phyloP scores from a whole-genome alignment of 2,888 invertebrate species.

The Monoplex corrugatus region DNA sequence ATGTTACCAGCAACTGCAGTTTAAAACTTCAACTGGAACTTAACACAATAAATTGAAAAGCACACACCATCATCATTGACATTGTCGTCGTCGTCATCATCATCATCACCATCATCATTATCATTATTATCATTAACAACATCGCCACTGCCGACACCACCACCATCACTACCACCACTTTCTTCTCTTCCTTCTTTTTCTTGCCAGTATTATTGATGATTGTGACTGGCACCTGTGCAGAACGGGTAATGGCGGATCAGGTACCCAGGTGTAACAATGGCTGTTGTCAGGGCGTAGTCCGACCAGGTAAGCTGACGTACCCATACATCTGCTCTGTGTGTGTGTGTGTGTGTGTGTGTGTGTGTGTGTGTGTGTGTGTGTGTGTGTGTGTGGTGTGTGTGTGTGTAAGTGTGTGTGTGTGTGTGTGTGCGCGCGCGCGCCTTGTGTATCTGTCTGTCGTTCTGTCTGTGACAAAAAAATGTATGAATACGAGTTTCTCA shows the following conservation, averaged over 20 bases:
- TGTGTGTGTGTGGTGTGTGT: neutral
- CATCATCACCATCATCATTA: conserved; percentile 47
- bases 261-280: neutral
- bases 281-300: neutral
- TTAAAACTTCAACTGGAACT: neutral
- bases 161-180: neutral
- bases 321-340: neutral
- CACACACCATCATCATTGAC: neutral
- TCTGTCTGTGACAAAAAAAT: no score
- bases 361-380: neutral
- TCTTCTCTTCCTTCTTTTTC: neutral
- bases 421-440: no score
- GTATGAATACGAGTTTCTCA: no score
- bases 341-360: neutral
- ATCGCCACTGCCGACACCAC: neutral
- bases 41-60: neutral
- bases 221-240: neutral
- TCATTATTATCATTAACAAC: conserved; percentile 8
- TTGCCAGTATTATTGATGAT: no score
- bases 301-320: conserved; percentile 13
- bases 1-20: no score
- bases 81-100: neutral
- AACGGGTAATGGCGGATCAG: neutral
- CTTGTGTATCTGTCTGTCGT: no score
- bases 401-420: neutral